Evolutionary conservation across 2,888 invertebrate species (phyloP).

Genomic region (Emesis furor): DNA sequence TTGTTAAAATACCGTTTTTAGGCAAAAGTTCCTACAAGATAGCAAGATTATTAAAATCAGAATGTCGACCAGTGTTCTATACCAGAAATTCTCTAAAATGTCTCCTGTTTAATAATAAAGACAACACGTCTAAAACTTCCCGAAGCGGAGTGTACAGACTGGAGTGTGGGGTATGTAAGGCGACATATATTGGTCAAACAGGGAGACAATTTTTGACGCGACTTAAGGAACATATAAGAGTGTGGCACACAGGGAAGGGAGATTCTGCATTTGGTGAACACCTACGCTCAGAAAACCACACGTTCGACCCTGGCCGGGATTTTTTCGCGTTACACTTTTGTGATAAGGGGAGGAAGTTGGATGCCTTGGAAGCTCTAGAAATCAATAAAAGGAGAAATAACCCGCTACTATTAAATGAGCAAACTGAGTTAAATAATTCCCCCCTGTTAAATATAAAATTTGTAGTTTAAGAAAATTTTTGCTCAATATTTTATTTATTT

Average conservation of each 20-base stretch:
- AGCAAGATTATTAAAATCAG: too few relatives aligned
- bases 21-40: too few relatives aligned
- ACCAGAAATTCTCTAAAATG: too few relatives aligned
- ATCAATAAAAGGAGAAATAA: background rate
- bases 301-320: background rate
- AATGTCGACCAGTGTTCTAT: too few relatives aligned
- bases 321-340: background rate
- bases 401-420: background rate
- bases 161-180: background rate
- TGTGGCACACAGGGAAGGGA: background rate
- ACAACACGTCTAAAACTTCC: too few relatives aligned
- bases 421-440: background rate
- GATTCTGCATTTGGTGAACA: background rate
- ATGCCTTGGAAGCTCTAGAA: background rate
- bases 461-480: too few relatives aligned
- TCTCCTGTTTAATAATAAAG: too few relatives aligned
- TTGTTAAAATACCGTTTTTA: too few relatives aligned
- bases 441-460: too few relatives aligned
- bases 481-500: too few relatives aligned
- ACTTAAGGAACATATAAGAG: conserved; percentile 18
- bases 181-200: conserved; percentile 4
- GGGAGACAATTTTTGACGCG: conserved; percentile 11
- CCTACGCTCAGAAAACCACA: background rate
- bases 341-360: background rate
- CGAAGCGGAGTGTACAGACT: background rate